Base-by-base conservation (phyloP, 2,888 invertebrate genomes). In the Ligdia adustata region DNA sequence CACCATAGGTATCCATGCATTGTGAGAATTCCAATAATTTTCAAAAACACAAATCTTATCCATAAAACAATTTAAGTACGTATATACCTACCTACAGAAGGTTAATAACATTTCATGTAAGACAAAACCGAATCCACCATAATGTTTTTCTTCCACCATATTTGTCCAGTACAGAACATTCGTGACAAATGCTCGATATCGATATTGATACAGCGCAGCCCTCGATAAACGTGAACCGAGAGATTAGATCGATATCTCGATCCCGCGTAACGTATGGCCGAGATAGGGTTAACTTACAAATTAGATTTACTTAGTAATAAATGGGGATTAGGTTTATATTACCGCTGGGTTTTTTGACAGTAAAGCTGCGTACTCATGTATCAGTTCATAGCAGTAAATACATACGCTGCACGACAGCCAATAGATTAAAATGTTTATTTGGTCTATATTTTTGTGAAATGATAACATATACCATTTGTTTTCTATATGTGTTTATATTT, bases 151-250 rank as follows among this genome's bases (percentile, higher is more conserved):
- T 28, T 41, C 41, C 27, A 33, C 55, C 55, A 55, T 55, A 60
- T 60, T 60, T 55, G 55, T 57, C 52, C 14, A 35, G 46, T 48
- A 72, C 65, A 57, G 61, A 65, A 60, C 67, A 64, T 72, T 85
- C 86, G 86, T 87, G 87, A 88, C 86, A 86, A 87, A 87, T 83
- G 76, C 75, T 51, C n/a, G n/a, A 64, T 68, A 78, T 78, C 79
- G 82, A 82, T 82, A 80, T 79, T 77, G 80, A 78, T 79, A 79
- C 75, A 72, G 74, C 69, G 68, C 65, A 52, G 64, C 73, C 70
- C 69, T 78, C 79, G 82, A 82, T 82, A 82, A 49, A 82, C 80
- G 76, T 79, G 79, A 69, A 80, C 77, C 81, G 79, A 81, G 75
- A 79, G 82, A 83, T 84, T 74, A 82, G 84, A 86, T 86, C 81